A percentile compares a stretch with the other conserved stretches of the same genome.
Conservation (phyloP, 2,888 invertebrate genomes). For the Autographa gamma region DNA sequence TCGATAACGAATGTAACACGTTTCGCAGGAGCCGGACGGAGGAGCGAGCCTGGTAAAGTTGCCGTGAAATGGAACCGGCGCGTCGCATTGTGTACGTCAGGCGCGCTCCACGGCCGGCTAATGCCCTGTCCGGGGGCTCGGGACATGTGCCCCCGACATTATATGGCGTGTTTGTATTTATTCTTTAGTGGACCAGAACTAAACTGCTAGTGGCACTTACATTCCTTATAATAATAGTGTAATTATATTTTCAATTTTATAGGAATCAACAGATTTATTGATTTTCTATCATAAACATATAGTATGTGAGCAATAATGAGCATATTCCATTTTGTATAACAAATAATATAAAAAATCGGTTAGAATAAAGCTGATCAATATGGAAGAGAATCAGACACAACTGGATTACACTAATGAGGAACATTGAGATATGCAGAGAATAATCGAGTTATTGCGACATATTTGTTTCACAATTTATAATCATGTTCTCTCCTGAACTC, state of each 20-base stretch:
- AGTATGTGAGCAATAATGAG: too few species aligned
- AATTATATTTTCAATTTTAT: too few species aligned
- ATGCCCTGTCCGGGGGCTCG: slow-evolving; percentile 12
- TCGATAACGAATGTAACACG: slow-evolving; percentile 60
- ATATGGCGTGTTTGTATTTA: slow-evolving; percentile 18
- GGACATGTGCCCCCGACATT: slow-evolving; percentile 25
- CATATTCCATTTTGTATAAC: slow-evolving; percentile 5
- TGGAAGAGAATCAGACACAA: slow-evolving; percentile 53
- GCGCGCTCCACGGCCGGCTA: slow-evolving; percentile 7
- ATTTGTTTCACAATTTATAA: slow-evolving; percentile 71
- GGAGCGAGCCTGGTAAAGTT: slow-evolving; percentile 66
- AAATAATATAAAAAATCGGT: neutral
- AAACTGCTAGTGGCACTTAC: neutral
- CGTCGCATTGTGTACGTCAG: slow-evolving; percentile 26
- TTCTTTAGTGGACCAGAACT: slow-evolving; percentile 15
- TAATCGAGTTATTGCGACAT: slow-evolving; percentile 76
- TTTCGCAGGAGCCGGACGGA: slow-evolving; percentile 42
- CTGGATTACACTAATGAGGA: slow-evolving; percentile 62
- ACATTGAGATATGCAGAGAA: slow-evolving; percentile 64
- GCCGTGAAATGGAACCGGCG: slow-evolving; percentile 68
- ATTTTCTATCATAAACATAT: too few species aligned
- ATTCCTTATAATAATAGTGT: too few species aligned
- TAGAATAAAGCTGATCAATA: slow-evolving; percentile 52
- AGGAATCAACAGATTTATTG: too few species aligned
- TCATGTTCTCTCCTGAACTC: slow-evolving; percentile 44